These are phyloP conservation scores for Orthonyx spaldingii DNA, from an alignment of 2,113 vertebrate genomes.

Conservation along the genomic window DNA sequence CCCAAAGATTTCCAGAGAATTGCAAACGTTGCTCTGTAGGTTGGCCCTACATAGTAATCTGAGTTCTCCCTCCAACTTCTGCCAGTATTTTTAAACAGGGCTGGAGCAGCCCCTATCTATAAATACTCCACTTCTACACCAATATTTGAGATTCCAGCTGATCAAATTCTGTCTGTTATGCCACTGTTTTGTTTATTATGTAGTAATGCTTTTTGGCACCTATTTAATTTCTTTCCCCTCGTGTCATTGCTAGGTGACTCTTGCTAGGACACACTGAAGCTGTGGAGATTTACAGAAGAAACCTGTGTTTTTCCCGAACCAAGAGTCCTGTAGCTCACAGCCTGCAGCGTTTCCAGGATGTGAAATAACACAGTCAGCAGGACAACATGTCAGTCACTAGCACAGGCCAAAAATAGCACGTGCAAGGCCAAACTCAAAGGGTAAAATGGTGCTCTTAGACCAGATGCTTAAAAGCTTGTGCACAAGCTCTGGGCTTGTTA, in stretches of 20 bases:
- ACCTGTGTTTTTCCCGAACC: neutral
- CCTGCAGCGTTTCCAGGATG: constrained; percentile 8
- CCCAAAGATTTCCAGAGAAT: neutral
- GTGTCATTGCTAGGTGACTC: neutral
- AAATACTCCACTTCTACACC: constrained; percentile 30
- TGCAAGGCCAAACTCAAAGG: constrained; percentile 6
- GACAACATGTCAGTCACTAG: constrained; percentile 44
- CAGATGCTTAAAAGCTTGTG: constrained; percentile 50
- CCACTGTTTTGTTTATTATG: neutral
- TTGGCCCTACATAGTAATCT: neutral
- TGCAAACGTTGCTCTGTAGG: neutral
- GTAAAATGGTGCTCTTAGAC: neutral
- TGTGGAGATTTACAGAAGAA: neutral
- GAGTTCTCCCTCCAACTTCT: neutral
- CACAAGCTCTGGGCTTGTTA: neutral
- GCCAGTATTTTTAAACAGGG: constrained; percentile 27
- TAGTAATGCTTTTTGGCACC: neutral
- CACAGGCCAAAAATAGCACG: constrained; percentile 42
- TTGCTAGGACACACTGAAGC: neutral
- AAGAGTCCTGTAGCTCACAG: constrained; percentile 21
- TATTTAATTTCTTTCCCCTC: neutral
- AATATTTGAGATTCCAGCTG: neutral
- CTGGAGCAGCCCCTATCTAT: neutral
- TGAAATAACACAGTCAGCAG: constrained; percentile 55
- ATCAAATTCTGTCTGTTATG: neutral